Percentiles rank a stretch among this genome's conserved stretches.
phyloP scores from a whole-genome alignment of 2,113 vertebrate genomes.

The Rynchops niger region DNA sequence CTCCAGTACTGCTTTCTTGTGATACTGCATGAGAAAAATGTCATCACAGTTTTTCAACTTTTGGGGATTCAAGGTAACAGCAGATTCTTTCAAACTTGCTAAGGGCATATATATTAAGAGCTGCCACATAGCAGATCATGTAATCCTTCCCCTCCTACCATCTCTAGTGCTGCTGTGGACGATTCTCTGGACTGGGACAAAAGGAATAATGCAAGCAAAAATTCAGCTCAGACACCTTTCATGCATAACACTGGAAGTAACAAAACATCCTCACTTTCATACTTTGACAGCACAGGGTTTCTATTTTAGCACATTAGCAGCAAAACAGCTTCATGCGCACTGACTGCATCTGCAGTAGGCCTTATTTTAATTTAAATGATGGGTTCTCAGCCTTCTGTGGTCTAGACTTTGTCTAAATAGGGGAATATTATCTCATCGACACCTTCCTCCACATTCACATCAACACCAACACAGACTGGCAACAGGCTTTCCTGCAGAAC shows the following conservation, averaged over 20 bases:
- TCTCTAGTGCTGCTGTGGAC: neutral
- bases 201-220: fast-evolving
- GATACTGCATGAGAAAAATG: neutral
- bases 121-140: neutral
- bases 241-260: neutral
- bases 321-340: neutral
- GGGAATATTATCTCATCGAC: neutral
- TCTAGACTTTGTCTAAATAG: neutral
- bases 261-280: neutral
- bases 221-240: neutral
- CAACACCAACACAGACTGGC: neutral
- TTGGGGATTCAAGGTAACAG: neutral
- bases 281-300: neutral
- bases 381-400: neutral
- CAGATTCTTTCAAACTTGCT: neutral
- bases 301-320: neutral
- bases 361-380: neutral
- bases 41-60: neutral
- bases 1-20: neutral
- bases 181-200: neutral
- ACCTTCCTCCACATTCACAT: neutral
- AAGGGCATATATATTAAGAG: neutral
- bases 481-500: neutral
- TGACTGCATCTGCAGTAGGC: neutral
- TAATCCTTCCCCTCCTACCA: neutral